Evolutionary conservation across 1,140 invertebrate species (phyloP), one percentile per base, ranked within the genome.

Genomic region (Bombus balteatus): DNA sequence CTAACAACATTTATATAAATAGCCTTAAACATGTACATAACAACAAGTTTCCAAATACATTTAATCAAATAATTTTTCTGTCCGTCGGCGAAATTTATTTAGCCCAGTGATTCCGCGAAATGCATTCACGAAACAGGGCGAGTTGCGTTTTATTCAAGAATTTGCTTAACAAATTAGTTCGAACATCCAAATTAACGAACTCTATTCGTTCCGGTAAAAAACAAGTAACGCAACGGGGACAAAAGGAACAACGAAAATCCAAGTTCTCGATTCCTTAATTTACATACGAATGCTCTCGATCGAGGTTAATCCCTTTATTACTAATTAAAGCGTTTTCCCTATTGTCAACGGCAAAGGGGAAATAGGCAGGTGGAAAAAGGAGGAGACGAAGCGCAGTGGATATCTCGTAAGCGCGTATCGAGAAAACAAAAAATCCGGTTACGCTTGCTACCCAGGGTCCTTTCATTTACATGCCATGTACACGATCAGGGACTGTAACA

Each of bases 401-500:
- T 28, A 25, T 41, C 53, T 41, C 37, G 32, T 2, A 3, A 65
- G 8, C 13, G 32, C 8, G 28, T 41, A 39, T n/a, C 37, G 47
- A 34, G 8, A 8, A 37, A 39, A 22, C 18, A 25, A 66, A 66
- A 85, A 85, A 80, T 85, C 76, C 65, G 39, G 34, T 34, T 41
- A 18, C 73, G 15, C 32, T 72, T 62, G 66, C 9, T n/a, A 9
- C 28, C 34, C 12, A 18, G 3, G 37, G 2, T 32, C 53, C 25
- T 22, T 70, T 53, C 73, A 77, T 57, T 76, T 43, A 53, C 32
- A 66, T 53, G 81, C 59, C 34, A 28, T 34, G 10, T 74, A 75
- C 39, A 43, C 70, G n/a, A 47, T 6, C 43, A 13, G 32, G 22
- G 65, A 39, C 59, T 37, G 47, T 76, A 82, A 86, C 81, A 87